Conservation (phyloP, 2,113 vertebrate species). For the Uria aalge region DNA sequence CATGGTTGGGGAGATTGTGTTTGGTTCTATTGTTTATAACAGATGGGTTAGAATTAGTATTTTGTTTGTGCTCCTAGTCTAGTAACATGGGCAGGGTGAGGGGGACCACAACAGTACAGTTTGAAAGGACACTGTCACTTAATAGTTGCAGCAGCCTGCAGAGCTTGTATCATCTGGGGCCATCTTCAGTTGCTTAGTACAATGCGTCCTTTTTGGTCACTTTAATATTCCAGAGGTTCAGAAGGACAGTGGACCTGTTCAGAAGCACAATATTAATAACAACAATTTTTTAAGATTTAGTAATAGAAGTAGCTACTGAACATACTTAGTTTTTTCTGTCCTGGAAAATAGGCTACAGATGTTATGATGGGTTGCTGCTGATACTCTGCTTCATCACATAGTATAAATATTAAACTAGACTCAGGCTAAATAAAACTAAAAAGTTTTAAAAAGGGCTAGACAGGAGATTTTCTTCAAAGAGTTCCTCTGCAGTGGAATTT, state of each 20-base stretch:
- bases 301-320: neutral
- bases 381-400: neutral
- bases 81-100: neutral
- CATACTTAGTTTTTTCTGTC: neutral
- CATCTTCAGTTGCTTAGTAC: neutral
- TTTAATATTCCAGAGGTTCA: neutral
- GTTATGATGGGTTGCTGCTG: neutral
- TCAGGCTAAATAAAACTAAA: neutral
- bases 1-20: neutral
- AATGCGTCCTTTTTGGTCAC: neutral
- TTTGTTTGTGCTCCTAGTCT: neutral
- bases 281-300: neutral
- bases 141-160: neutral
- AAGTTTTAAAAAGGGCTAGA: conserved; percentile 51
- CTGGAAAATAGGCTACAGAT: conserved; percentile 27
- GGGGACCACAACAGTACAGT: neutral
- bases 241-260: neutral
- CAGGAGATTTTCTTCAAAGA: conserved; percentile 65
- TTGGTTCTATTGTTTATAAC: neutral
- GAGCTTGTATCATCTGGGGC: neutral
- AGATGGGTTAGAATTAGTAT: neutral
- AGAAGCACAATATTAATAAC: neutral
- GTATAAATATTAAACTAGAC: conserved; percentile 42
- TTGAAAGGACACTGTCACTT: neutral
- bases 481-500: conserved; percentile 10